A percentile compares a stretch with the other conserved stretches of the same genome.
phyloP scores from a whole-genome alignment of 2,888 invertebrate species.

The Margaritifera margaritifera region DNA sequence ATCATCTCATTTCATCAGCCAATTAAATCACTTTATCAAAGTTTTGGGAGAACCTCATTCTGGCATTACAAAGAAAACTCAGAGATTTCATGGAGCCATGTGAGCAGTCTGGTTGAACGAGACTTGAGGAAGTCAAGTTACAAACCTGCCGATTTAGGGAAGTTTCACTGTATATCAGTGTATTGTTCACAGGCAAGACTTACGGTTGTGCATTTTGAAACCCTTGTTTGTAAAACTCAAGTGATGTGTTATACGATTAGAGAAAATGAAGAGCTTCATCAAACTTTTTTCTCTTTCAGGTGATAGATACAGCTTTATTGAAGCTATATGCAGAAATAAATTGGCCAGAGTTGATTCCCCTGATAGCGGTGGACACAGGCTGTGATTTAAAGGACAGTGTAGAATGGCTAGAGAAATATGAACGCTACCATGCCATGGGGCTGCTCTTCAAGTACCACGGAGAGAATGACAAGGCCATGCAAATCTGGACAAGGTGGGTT shows the following conservation, averaged over 20 bases:
- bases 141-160: background rate
- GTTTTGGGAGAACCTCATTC: too few relatives aligned
- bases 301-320: slow-evolving; percentile 73
- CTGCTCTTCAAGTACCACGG: slow-evolving; percentile 71
- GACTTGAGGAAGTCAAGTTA: too few relatives aligned
- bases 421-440: slow-evolving; percentile 72
- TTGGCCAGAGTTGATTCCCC: slow-evolving; percentile 65
- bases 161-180: background rate
- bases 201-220: too few relatives aligned
- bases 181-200: background rate
- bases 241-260: too few relatives aligned
- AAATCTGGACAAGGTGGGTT: slow-evolving; percentile 72
- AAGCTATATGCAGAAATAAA: slow-evolving; percentile 73
- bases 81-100: too few relatives aligned
- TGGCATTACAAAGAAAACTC: too few relatives aligned
- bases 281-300: slow-evolving; percentile 59
- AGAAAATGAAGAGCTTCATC: background rate
- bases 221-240: too few relatives aligned
- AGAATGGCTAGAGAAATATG: slow-evolving; percentile 70
- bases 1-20: too few relatives aligned
- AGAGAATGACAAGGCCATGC: slow-evolving; percentile 73
- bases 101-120: too few relatives aligned
- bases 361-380: slow-evolving; percentile 64
- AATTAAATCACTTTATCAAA: too few relatives aligned
- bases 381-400: slow-evolving; percentile 73